These are phyloP conservation scores for Hyalella azteca DNA, from an alignment of 2,888 invertebrate species.

Conservation along the genomic window DNA sequence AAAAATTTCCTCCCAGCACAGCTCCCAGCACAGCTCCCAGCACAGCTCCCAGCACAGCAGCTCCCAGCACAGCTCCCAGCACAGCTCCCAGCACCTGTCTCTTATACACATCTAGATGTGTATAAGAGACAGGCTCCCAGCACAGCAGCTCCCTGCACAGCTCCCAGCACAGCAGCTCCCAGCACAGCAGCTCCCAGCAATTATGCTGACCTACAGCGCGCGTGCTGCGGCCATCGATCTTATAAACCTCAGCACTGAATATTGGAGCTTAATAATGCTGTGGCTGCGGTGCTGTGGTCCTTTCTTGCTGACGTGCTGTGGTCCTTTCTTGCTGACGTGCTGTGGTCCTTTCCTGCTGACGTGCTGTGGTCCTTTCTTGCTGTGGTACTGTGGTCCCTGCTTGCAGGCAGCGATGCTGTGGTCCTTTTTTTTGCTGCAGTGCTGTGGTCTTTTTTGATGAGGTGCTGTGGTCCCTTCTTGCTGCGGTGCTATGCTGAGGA, in stretches of 20 bases:
- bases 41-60: too few species aligned
- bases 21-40: too few species aligned
- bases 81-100: too few species aligned
- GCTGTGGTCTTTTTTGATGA: neutral
- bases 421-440: neutral
- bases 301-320: neutral
- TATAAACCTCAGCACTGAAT: neutral
- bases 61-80: too few species aligned
- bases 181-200: too few species aligned
- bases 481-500: too few species aligned
- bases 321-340: neutral
- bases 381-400: neutral
- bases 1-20: too few species aligned
- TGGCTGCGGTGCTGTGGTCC: neutral
- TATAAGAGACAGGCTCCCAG: too few species aligned
- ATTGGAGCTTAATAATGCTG: neutral
- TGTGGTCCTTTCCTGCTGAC: neutral
- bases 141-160: too few species aligned
- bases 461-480: too few species aligned
- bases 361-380: neutral
- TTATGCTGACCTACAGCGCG: neutral
- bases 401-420: neutral
- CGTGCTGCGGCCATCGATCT: neutral
- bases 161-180: too few species aligned
- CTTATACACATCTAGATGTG: too few species aligned